Conservation (phyloP, 2,888 invertebrate species). For the Itoplectis maculator region DNA sequence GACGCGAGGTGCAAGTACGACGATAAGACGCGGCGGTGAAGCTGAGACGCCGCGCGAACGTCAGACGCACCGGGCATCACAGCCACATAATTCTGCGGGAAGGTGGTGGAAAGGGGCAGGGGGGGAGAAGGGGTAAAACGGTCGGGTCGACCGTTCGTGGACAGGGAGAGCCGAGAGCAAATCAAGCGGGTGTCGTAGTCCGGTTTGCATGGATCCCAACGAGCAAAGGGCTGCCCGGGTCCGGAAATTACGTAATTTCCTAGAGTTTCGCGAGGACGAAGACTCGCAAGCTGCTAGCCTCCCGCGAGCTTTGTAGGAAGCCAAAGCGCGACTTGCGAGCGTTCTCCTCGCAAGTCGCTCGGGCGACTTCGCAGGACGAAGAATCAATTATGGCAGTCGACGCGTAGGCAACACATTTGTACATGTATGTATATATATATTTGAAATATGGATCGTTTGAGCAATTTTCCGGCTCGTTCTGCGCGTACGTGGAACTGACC, state of each 20-base stretch:
- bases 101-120: neutral
- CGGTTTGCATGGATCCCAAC: slow-evolving; percentile 57
- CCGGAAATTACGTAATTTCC: slow-evolving; percentile 82
- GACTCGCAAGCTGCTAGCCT: slow-evolving; percentile 30
- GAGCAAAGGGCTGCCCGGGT: slow-evolving; percentile 58
- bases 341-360: neutral
- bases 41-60: neutral
- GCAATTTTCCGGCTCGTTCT: slow-evolving; percentile 50
- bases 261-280: slow-evolving; percentile 71
- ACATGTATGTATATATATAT: neutral
- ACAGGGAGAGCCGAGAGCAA: slow-evolving; percentile 12
- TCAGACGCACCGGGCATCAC: slow-evolving; percentile 2
- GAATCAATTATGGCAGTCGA: slow-evolving; percentile 75
- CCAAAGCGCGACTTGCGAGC: slow-evolving; percentile 15
- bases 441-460: slow-evolving; percentile 47
- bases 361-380: slow-evolving; percentile 45
- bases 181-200: slow-evolving; percentile 36
- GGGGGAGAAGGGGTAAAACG: neutral
- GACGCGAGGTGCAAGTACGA: neutral
- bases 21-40: neutral
- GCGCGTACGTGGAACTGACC: slow-evolving; percentile 16
- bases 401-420: neutral
- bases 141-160: neutral
- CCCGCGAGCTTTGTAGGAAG: slow-evolving; percentile 55
- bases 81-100: slow-evolving; percentile 25